phyloP scores from a whole-genome alignment of 2,888 invertebrate species.

The Rhabditoides inermis region DNA sequence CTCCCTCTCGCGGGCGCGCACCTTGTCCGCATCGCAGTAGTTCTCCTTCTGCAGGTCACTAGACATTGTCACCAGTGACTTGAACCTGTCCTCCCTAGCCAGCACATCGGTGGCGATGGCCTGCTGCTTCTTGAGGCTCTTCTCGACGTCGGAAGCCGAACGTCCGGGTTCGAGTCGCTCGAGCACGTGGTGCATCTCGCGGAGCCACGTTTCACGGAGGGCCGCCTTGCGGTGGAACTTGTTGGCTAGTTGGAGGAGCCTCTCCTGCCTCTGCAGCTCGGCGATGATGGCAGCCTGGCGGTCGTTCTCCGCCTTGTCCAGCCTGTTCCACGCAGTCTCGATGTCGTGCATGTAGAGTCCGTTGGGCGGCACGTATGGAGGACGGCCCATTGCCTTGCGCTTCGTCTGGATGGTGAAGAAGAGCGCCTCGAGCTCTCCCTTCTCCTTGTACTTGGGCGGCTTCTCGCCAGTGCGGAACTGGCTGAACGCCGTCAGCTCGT shows the following conservation, averaged over 20 bases:
- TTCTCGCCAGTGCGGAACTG: constrained; percentile 92
- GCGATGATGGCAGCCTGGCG: constrained; percentile 83
- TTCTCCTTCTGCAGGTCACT: constrained; percentile 80
- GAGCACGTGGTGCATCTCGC: constrained; percentile 69
- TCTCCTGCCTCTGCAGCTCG: constrained; percentile 73
- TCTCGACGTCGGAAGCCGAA: constrained; percentile 84
- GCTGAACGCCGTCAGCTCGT: constrained; percentile 78
- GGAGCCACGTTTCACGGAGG: constrained; percentile 86
- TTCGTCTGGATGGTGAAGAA: constrained; percentile 93
- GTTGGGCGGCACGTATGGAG: constrained; percentile 45
- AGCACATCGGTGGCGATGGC: constrained; percentile 93
- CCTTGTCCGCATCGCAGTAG: constrained; percentile 78
- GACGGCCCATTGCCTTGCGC: constrained; percentile 74
- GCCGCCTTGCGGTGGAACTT: constrained; percentile 83
- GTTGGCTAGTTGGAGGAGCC: constrained; percentile 84
- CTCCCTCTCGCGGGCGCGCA: constrained; percentile 56
- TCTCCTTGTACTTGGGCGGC: constrained; percentile 93
- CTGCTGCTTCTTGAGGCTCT: constrained; percentile 94
- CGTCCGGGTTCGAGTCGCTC: constrained; percentile 61
- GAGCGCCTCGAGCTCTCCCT: constrained; percentile 89
- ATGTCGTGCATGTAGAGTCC: constrained; percentile 84
- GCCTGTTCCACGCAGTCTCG: constrained; percentile 82
- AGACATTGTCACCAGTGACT: constrained; percentile 84
- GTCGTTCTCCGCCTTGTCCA: constrained; percentile 86
- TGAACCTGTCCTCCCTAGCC: constrained; percentile 84